phyloP scores from a whole-genome alignment of 2,797 vertebrate genomes.

The Argya squamiceps region DNA sequence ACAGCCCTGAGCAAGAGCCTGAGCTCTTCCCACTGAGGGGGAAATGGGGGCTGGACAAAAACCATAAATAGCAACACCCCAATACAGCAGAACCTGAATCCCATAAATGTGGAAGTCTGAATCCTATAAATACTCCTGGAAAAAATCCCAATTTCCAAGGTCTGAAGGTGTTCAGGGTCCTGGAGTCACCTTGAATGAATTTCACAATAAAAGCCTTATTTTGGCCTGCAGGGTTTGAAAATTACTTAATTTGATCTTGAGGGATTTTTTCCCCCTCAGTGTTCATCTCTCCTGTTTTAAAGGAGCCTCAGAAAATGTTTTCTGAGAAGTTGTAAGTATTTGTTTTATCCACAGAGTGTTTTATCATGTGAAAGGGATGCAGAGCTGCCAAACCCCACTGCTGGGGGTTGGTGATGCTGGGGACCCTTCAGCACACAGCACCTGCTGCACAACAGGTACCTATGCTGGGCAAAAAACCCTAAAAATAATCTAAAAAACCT shows the following conservation, averaged over 20 bases:
- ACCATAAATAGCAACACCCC: not conserved
- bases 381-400: not conserved
- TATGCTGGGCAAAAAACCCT: too few species aligned
- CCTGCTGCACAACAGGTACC: too few species aligned
- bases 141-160: not conserved
- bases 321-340: not conserved
- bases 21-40: not conserved
- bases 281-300: not conserved
- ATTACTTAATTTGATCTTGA: accelerated
- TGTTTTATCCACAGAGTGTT: not conserved
- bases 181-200: not conserved
- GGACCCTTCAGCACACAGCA: not conserved
- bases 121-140: not conserved
- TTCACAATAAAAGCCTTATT: not conserved
- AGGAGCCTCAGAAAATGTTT: not conserved
- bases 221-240: not conserved
- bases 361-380: accelerated
- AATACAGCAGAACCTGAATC: too few species aligned
- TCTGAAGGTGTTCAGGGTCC: not conserved
- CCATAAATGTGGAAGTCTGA: too few species aligned
- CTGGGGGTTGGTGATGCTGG: not conserved
- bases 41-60: not conserved
- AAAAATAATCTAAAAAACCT: not conserved
- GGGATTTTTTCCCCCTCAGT: accelerated
- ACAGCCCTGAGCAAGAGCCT: not conserved